Evolutionary conservation across 2,797 vertebrate species (phyloP), one percentile per base, ranked within the genome.

Genomic region (Acanthurus lineatus): DNA sequence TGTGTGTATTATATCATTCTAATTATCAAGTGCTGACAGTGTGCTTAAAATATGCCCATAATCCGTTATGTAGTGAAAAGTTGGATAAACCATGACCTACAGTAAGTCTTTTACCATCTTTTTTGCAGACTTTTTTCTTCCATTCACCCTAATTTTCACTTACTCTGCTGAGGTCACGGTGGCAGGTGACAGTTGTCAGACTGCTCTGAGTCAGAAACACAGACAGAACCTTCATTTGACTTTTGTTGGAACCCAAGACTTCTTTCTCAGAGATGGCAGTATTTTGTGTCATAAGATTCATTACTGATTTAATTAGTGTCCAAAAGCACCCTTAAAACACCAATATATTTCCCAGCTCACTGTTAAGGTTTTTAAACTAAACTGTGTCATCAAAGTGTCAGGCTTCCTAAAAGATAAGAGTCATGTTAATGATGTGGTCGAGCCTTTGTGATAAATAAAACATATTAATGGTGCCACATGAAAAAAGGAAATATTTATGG

Each of bases 1-100:
- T n/a, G n/a, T n/a, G 35, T 58, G 57, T 48, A 19, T 58, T 58
- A 63, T 47, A 58, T 81, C 56, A 60, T 63, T 73, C 17, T 49
- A 68, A 59, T 73, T 58, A 58, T 20, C 51, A 52, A 25, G 22
- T 42, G 49, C 56, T 56, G 67, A 16, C 59, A 66, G 28, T 17
- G 20, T 9, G 28, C 17, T 62, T 64, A 52, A 76, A 71, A 52
- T 64, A 47, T 45, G 58, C 38, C n/a, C 4, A 54, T 48, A 49
- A 28, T 59, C 53, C 52, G 52, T n/a, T 35, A 44, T 58, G 64
- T 4, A 2, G 28, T 64, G 65, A 32, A 32, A 54, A 15, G 44
- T 19, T 51, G 65, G 38, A 12, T 44, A 47, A 35, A 73, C 44
- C 6, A 22, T 54, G 48, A 47, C 25, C 48, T 47, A 38, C 20